Conservation (phyloP, 2,888 invertebrate genomes). For the Metacarcinus magister region DNA sequence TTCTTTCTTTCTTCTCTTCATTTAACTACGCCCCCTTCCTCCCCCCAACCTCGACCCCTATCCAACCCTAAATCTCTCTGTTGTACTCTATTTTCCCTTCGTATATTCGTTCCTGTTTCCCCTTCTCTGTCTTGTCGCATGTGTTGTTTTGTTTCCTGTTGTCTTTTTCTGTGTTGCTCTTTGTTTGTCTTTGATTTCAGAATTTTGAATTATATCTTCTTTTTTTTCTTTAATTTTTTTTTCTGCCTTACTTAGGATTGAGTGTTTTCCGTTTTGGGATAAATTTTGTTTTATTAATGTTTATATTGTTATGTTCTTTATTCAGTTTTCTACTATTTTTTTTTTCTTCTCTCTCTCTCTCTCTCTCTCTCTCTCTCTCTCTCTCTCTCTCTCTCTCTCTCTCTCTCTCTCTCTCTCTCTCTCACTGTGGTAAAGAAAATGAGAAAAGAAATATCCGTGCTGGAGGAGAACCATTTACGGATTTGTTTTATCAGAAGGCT, state of each 20-base stretch:
- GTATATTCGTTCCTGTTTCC: not conserved
- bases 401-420: constrained; percentile 64
- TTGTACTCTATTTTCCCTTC: not conserved
- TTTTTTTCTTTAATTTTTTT: not conserved
- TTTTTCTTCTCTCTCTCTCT: not conserved
- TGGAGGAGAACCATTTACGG: not conserved
- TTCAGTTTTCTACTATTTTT: too few species aligned
- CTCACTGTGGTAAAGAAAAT: not conserved
- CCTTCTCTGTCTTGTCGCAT: not conserved
- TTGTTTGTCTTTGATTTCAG: not conserved
- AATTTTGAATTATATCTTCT: not conserved
- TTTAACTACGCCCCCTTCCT: not conserved
- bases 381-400: constrained; percentile 52
- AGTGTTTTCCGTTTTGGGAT: too few species aligned
- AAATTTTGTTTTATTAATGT: too few species aligned
- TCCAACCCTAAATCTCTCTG: not conserved
- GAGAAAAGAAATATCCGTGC: not conserved
- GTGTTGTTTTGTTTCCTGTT: not conserved
- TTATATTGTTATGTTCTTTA: too few species aligned
- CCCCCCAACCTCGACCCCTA: not conserved
- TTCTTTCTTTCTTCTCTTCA: not conserved
- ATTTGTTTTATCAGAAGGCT: not conserved
- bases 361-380: constrained; percentile 11
- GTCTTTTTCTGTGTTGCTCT: not conserved
- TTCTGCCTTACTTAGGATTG: too few species aligned